Conservation (phyloP, 2,888 invertebrate species). For the Ptychoptera contaminata region DNA sequence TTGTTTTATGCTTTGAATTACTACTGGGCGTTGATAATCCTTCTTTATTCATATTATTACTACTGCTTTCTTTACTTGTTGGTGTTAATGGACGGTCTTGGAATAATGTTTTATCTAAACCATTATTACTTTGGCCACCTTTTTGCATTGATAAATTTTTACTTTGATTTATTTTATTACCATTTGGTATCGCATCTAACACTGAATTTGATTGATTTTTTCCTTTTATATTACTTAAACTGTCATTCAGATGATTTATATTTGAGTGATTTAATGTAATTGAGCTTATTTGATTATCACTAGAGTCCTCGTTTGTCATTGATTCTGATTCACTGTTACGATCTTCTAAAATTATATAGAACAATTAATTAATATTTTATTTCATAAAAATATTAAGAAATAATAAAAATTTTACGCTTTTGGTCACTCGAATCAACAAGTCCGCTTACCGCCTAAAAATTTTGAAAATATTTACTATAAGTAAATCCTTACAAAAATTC, state of each 20-base stretch:
- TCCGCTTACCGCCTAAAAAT: conserved; percentile 61
- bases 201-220: conserved; percentile 2
- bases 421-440: conserved; percentile 59
- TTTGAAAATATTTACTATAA: conserved; percentile 4
- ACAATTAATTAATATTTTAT: conserved; percentile 7
- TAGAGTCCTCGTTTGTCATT: conserved; percentile 61
- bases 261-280: conserved; percentile 28
- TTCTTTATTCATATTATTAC: conserved; percentile 18
- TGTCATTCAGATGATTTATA: conserved; percentile 26
- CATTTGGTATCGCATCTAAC: background rate
- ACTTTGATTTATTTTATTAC: conserved; percentile 1
- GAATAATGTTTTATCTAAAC: background rate
- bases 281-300: conserved; percentile 46
- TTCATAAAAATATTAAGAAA: background rate
- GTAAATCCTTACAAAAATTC: conserved; percentile 3
- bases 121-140: background rate
- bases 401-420: conserved; percentile 45
- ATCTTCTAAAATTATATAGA: conserved; percentile 42
- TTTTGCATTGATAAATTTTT: conserved; percentile 12
- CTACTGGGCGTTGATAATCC: conserved; percentile 21
- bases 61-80: conserved; percentile 13
- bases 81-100: conserved; percentile 17
- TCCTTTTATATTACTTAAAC: background rate
- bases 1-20: conserved; percentile 37
- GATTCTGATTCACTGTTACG: conserved; percentile 80